Evolutionary conservation across 2,888 invertebrate species (phyloP).

Genomic region (Operophtera brumata): DNA sequence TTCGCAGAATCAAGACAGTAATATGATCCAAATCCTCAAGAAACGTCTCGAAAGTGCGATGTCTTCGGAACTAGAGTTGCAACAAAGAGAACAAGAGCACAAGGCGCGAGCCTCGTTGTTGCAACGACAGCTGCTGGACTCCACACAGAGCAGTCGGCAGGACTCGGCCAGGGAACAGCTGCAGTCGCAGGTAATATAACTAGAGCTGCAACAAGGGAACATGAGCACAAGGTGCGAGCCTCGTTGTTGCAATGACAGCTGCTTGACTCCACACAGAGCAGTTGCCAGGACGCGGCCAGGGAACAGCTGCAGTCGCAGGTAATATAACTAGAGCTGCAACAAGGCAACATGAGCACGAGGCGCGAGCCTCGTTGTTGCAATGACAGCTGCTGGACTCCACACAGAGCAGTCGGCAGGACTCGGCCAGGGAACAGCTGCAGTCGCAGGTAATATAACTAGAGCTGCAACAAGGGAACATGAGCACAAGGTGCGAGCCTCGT

Average conservation of each 20-base stretch:
- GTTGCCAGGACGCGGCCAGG: conserved; percentile 18
- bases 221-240: conserved; percentile 71
- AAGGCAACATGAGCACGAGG: conserved; percentile 78
- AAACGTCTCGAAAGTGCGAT: conserved; percentile 83
- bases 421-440: conserved; percentile 36
- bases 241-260: conserved; percentile 43
- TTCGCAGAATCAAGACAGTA: conserved; percentile 81
- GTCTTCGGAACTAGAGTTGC: conserved; percentile 83
- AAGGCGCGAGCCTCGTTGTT: conserved; percentile 57
- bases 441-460: conserved; percentile 43
- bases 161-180: conserved; percentile 34
- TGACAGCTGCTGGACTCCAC: conserved; percentile 34
- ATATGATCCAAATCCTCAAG: conserved; percentile 83
- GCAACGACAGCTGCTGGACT: conserved; percentile 39
- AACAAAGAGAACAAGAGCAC: conserved; percentile 79
- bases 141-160: conserved; percentile 13
- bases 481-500: conserved; percentile 65
- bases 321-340: conserved; percentile 71
- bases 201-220: conserved; percentile 81
- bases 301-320: conserved; percentile 34
- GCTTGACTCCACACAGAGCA: conserved; percentile 22
- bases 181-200: conserved; percentile 11
- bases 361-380: conserved; percentile 54
- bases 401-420: conserved; percentile 16
- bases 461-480: conserved; percentile 81